A percentile compares a stretch with the other conserved stretches of the same genome.
Evolutionary conservation across 1,140 invertebrate genomes (phyloP).

Genomic region (Hestina assimilis): DNA sequence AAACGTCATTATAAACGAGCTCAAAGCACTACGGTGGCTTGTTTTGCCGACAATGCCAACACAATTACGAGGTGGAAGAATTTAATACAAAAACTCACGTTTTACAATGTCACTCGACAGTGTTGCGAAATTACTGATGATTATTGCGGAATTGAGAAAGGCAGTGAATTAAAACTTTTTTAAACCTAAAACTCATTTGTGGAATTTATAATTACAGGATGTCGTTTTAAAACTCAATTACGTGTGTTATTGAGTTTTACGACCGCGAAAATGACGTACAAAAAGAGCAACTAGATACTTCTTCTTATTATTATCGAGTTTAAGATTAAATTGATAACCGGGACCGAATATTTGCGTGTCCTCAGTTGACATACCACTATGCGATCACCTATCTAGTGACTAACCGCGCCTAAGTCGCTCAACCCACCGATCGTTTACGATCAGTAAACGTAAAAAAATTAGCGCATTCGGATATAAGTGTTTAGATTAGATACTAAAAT

Average conservation of each 20-base stretch:
- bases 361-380: no score
- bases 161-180: constrained; percentile 11
- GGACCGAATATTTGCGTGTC: no score
- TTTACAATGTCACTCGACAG: neutral
- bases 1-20: neutral
- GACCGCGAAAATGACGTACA: neutral
- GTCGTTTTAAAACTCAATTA: neutral
- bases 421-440: no score
- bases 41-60: neutral
- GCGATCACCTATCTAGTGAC: no score
- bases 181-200: neutral
- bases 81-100: neutral
- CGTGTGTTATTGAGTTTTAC: neutral
- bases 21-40: neutral
- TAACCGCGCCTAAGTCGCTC: no score
- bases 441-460: no score
- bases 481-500: no score
- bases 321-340: no score
- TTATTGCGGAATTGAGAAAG: constrained; percentile 8
- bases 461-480: no score
- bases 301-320: no score
- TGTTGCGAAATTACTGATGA: constrained; percentile 5
- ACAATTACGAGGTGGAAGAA: constrained; percentile 9
- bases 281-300: no score
- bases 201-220: constrained; percentile 1